Conservation (phyloP, 1,140 invertebrate species). For the Pentalonia nigronervosa region DNA sequence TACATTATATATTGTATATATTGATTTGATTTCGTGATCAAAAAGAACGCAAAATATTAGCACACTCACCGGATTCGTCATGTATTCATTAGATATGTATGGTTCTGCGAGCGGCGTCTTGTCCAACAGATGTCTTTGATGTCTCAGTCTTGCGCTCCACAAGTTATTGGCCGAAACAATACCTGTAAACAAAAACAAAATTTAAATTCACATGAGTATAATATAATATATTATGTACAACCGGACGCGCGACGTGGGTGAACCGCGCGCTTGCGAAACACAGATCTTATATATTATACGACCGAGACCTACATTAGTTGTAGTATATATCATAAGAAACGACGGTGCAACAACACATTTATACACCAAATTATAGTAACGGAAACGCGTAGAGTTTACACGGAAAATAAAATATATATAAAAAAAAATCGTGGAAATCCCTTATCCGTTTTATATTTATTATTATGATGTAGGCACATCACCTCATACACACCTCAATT, state of each 20-base stretch:
- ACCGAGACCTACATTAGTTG: background rate
- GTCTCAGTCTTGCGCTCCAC: slow-evolving; percentile 39
- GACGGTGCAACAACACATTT: background rate
- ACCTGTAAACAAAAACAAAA: slow-evolving; percentile 6
- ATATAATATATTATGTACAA: background rate
- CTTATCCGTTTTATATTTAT: too few relatives aligned
- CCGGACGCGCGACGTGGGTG: background rate
- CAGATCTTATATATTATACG: too few relatives aligned
- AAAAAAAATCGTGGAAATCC: background rate
- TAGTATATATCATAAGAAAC: background rate
- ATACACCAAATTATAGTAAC: background rate
- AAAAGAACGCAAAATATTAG: background rate
- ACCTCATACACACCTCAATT: too few relatives aligned
- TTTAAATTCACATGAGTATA: background rate
- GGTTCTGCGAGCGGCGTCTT: slow-evolving; percentile 30
- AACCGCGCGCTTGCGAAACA: background rate
- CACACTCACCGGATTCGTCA: slow-evolving; percentile 24
- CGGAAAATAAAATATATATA: background rate
- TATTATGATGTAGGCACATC: too few relatives aligned
- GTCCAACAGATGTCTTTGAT: slow-evolving; percentile 44
- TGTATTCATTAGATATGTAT: slow-evolving; percentile 24
- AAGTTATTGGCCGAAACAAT: slow-evolving; percentile 40
- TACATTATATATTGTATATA: background rate
- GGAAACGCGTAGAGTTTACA: background rate
- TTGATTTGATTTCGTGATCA: background rate